Conservation (phyloP, 1,140 invertebrate species). For the Drosophila parvula region DNA sequence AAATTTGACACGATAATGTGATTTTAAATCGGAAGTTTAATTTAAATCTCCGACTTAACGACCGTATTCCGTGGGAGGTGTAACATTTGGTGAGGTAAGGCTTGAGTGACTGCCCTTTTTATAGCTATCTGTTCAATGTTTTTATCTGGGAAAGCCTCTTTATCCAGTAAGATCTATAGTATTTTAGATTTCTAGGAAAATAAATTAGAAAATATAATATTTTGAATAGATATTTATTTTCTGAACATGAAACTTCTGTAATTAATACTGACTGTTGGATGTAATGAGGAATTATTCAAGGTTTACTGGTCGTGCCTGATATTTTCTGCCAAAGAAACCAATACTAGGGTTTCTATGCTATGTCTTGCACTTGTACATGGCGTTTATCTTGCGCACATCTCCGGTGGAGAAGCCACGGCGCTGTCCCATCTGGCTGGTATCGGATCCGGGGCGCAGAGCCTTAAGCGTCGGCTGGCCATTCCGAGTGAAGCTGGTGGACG, state of each 20-base stretch:
- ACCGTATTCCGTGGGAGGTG: neutral
- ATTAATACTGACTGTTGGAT: constrained; percentile 1
- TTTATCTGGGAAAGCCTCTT: too few species aligned
- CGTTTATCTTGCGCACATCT: constrained; percentile 89
- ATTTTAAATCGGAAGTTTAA: neutral
- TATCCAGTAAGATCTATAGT: too few species aligned
- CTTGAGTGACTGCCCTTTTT: too few species aligned
- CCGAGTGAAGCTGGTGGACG: constrained; percentile 88
- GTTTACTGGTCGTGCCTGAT: neutral
- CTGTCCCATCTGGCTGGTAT: constrained; percentile 86
- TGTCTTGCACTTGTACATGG: constrained; percentile 89
- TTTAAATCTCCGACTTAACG: too few species aligned
- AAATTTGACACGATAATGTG: constrained; percentile 11
- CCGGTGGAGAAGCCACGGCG: constrained; percentile 88
- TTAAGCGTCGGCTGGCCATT: constrained; percentile 89
- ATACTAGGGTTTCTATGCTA: neutral
- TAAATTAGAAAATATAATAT: too few species aligned
- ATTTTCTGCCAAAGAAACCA: neutral
- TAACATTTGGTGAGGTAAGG: neutral
- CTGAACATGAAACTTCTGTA: neutral
- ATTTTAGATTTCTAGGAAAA: too few species aligned
- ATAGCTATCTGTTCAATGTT: too few species aligned
- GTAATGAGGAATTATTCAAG: neutral
- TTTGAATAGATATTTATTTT: neutral
- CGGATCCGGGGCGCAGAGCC: constrained; percentile 78